Conservation (phyloP, 2,797 vertebrate species). For the Mormyrus proboscirostris region DNA sequence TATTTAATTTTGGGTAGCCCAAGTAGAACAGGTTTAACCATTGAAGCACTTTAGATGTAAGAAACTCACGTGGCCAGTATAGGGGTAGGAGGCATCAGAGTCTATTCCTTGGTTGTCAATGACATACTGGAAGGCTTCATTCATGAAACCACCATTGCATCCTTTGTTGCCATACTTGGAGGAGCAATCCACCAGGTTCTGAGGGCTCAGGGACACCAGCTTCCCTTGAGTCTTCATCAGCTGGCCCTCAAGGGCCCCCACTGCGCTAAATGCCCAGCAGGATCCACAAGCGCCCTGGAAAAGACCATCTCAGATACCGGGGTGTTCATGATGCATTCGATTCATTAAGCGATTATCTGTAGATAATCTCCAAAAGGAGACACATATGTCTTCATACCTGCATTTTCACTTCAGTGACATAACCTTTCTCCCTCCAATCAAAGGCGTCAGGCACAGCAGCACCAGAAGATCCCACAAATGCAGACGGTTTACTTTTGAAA, state of each 20-base stretch:
- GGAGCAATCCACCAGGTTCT: conserved; percentile 86
- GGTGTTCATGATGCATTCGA: conserved; percentile 30
- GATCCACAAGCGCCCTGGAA: conserved; percentile 71
- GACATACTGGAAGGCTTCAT: conserved; percentile 68
- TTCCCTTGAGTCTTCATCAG: conserved; percentile 67
- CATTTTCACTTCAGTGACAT: conserved; percentile 58
- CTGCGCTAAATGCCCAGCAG: conserved; percentile 88
- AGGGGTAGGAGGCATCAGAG: conserved; percentile 68
- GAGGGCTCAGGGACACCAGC: conserved; percentile 74
- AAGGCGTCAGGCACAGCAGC: conserved; percentile 32
- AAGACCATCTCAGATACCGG: neutral
- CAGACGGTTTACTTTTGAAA: neutral
- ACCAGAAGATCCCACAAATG: rapidly evolving
- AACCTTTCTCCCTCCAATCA: conserved; percentile 62
- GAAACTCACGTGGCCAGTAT: conserved; percentile 62
- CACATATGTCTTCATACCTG: conserved; percentile 47
- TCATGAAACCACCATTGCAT: conserved; percentile 71
- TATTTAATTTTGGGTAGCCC: neutral
- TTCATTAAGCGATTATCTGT: neutral
- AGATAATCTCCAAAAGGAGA: neutral
- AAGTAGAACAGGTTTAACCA: neutral
- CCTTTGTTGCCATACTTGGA: conserved; percentile 67
- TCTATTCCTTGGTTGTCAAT: conserved; percentile 79
- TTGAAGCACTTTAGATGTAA: neutral
- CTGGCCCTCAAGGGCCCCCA: conserved; percentile 78